Percentiles rank a stretch among this genome's conserved stretches.
Conservation (phyloP, 1,140 invertebrate genomes). For the Myzus persicae region DNA sequence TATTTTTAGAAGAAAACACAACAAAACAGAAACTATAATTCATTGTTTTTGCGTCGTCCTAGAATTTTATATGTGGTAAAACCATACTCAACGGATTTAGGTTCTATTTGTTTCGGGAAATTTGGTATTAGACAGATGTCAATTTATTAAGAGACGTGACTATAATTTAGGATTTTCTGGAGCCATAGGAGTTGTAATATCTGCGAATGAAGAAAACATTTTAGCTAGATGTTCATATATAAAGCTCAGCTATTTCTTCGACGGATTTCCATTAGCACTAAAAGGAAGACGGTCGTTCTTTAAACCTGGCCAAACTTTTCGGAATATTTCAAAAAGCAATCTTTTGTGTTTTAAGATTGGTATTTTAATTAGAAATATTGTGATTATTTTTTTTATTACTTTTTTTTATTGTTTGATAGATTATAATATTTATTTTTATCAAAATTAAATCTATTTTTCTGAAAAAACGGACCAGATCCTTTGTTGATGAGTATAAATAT, state of each 20-base stretch:
- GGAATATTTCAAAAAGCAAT: neutral
- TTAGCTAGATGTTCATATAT: neutral
- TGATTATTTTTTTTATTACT: neutral
- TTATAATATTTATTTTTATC: slow-evolving; percentile 8
- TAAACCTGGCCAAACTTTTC: neutral
- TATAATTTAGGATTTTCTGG: neutral
- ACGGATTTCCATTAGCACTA: neutral
- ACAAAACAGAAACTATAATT: neutral
- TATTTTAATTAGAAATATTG: slow-evolving; percentile 6
- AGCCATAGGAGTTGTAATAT: neutral
- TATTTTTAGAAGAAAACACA: neutral
- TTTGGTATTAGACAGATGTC: neutral
- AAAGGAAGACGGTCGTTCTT: neutral
- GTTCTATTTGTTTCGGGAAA: neutral
- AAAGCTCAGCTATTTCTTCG: slow-evolving; percentile 1
- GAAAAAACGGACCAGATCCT: neutral
- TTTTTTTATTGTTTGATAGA: slow-evolving; percentile 9
- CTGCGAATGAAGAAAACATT: neutral
- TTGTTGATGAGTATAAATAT: neutral
- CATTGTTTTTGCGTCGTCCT: neutral
- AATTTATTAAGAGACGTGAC: neutral
- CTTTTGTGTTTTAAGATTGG: slow-evolving; percentile 8
- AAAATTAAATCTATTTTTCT: slow-evolving; percentile 6
- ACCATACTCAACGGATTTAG: neutral
- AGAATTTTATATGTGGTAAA: neutral